Conservation (phyloP, 2,113 vertebrate species). For the Hippocampus mohnikei region DNA sequence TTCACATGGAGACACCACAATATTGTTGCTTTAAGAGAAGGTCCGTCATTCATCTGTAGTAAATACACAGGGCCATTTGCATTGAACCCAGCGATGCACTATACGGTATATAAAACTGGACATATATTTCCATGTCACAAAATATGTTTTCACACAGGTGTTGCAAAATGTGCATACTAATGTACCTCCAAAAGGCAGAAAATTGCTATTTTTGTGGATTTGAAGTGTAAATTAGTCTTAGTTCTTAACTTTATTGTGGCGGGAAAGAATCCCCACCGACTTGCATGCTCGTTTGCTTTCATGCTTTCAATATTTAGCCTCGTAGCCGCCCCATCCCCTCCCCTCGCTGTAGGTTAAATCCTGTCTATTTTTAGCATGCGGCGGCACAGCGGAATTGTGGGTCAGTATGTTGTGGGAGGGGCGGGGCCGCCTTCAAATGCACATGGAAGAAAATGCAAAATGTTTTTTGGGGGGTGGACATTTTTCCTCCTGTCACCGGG, state of each 20-base stretch:
- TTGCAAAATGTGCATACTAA: no score
- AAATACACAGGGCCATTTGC: neutral
- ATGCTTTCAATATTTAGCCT: constrained; percentile 14
- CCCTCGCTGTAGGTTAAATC: constrained; percentile 54
- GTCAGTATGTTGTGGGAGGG: constrained; percentile 61
- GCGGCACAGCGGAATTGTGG: constrained; percentile 55
- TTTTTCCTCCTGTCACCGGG: no score
- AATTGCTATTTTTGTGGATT: no score
- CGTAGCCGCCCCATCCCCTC: neutral
- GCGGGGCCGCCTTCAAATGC: constrained; percentile 32
- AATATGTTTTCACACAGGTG: no score
- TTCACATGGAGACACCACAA: no score
- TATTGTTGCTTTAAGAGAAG: no score
- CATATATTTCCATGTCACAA: neutral
- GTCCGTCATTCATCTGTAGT: no score
- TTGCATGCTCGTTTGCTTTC: constrained; percentile 17
- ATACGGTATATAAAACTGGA: neutral
- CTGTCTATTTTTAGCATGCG: constrained; percentile 53
- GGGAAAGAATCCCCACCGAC: neutral
- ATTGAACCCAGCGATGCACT: neutral
- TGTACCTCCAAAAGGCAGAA: no score
- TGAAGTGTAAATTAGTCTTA: neutral
- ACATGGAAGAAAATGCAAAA: neutral
- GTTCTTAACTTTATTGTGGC: neutral
- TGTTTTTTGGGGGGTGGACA: no score